phyloP scores from a whole-genome alignment of 2,888 invertebrate genomes.

The Chymomyza procnemis region DNA sequence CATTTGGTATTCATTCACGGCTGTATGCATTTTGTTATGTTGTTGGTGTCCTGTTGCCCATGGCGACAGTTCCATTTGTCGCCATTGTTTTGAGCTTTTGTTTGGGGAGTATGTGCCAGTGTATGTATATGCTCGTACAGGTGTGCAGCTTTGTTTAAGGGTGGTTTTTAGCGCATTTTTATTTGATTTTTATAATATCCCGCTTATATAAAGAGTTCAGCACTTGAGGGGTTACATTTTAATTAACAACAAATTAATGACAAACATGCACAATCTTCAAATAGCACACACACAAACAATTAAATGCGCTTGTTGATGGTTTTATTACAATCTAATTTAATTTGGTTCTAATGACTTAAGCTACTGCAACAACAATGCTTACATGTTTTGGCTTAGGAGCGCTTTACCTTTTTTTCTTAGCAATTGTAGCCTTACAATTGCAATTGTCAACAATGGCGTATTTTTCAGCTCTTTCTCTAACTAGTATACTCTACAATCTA shows the following conservation, averaged over 20 bases:
- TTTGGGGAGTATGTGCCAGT: conserved; percentile 22
- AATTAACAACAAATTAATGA: conserved; percentile 70
- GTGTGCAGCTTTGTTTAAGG: conserved; percentile 55
- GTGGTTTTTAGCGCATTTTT: conserved; percentile 62
- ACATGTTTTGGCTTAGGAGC: neutral
- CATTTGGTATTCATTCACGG: neutral
- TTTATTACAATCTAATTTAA: conserved; percentile 53
- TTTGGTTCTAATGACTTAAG: conserved; percentile 67
- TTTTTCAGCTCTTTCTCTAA: conserved; percentile 56
- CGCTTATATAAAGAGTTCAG: conserved; percentile 16
- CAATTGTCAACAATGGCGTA: conserved; percentile 60
- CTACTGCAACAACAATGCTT: conserved; percentile 17
- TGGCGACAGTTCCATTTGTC: conserved; percentile 65
- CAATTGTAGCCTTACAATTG: conserved; percentile 69
- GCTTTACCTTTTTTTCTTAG: conserved; percentile 39
- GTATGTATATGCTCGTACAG: conserved; percentile 27
- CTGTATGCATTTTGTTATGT: conserved; percentile 51
- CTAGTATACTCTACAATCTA: neutral
- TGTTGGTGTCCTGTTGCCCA: conserved; percentile 66
- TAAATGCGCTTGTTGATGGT: conserved; percentile 9
- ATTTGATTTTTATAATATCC: conserved; percentile 50
- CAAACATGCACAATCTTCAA: conserved; percentile 47
- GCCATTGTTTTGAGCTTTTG: conserved; percentile 57
- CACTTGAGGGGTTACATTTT: conserved; percentile 59
- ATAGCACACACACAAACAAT: conserved; percentile 7